Conservation (phyloP, 2,113 vertebrate genomes). For the Dolichotis patagonum region DNA sequence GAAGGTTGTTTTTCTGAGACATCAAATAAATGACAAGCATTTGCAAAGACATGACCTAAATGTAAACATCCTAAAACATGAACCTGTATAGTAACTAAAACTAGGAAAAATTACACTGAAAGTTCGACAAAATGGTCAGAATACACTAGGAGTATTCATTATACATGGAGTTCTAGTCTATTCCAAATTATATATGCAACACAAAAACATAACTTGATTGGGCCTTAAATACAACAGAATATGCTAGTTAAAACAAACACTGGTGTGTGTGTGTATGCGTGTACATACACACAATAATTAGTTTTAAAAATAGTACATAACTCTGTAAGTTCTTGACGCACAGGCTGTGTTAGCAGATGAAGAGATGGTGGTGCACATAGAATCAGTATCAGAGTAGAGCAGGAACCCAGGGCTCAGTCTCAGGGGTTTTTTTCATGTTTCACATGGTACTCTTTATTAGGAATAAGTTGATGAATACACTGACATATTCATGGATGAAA, state of each 20-base stretch:
- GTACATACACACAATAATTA: neutral
- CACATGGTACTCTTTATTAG: neutral
- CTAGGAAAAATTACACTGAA: neutral
- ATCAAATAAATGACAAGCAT: neutral
- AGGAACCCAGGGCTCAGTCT: neutral
- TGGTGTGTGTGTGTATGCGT: neutral
- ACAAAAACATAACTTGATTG: neutral
- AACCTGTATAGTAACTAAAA: neutral
- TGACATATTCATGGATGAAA: neutral
- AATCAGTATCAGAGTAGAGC: neutral
- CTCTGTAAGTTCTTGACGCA: neutral
- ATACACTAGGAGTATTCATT: neutral
- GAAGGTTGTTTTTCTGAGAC: neutral
- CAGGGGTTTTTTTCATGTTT: neutral
- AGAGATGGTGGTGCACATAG: neutral
- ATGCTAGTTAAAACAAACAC: neutral
- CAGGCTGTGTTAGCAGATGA: neutral
- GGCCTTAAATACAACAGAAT: neutral
- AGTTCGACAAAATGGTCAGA: neutral
- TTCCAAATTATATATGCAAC: neutral
- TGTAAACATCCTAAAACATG: slow-evolving; percentile 8
- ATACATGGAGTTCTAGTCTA: neutral
- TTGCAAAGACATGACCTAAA: neutral
- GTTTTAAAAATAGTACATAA: neutral
- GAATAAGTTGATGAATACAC: neutral